A percentile compares a stretch with the other conserved stretches of the same genome.
These are phyloP conservation scores for Oreochromis niloticus DNA, from an alignment of 2,113 vertebrate species.

Conservation along the genomic window DNA sequence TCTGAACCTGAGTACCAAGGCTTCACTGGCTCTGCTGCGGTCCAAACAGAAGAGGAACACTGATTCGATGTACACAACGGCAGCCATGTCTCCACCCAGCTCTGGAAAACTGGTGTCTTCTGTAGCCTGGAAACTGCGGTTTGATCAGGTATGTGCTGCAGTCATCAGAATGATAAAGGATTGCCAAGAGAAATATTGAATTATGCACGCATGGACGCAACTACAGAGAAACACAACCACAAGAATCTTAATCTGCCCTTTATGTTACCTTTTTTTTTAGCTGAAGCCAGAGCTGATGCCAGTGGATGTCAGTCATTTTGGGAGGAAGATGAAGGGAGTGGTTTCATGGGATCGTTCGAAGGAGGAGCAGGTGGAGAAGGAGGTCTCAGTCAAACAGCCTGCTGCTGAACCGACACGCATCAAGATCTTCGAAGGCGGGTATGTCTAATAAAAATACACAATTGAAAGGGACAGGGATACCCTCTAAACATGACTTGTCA, in stretches of 20 bases:
- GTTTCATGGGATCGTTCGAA: conserved; percentile 87
- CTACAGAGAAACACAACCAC: not conserved
- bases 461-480: not conserved
- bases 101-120: conserved; percentile 95
- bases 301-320: conserved; percentile 82
- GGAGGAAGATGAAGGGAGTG: conserved; percentile 88
- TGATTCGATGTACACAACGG: conserved; percentile 80
- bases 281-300: conserved; percentile 91
- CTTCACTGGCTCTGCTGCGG: conserved; percentile 86
- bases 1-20: conserved; percentile 91
- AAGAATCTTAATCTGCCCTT: not conserved
- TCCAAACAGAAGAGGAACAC: conserved; percentile 87
- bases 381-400: conserved; percentile 82
- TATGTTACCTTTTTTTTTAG: conserved; percentile 50
- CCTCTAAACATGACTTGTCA: not conserved
- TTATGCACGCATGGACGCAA: not conserved
- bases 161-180: not conserved
- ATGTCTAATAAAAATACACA: conserved; percentile 51
- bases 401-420: conserved; percentile 85
- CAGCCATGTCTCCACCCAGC: conserved; percentile 84
- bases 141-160: conserved; percentile 81
- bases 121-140: conserved; percentile 88
- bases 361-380: conserved; percentile 92
- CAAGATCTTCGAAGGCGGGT: conserved; percentile 99
- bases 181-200: not conserved